Conservation (phyloP, 1,140 invertebrate genomes). For the Drosophila erecta region DNA sequence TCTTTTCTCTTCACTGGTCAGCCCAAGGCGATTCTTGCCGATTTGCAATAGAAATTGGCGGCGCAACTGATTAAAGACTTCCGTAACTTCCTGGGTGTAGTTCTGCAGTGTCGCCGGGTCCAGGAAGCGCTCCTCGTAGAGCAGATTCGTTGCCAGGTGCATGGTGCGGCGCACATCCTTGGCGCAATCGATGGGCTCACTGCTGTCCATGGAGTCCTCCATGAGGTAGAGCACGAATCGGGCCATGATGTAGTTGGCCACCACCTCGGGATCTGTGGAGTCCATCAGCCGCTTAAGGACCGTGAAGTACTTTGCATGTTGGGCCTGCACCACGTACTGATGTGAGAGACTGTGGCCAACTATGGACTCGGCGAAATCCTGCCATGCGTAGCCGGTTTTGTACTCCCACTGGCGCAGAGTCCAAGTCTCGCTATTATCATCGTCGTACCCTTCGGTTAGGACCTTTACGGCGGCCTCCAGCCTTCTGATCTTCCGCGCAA, state of each 20-base stretch:
- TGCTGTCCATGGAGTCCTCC: constrained; percentile 22
- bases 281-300: constrained; percentile 34
- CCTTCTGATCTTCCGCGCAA: constrained; percentile 6
- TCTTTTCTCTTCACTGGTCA: neutral
- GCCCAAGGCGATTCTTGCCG: constrained; percentile 20
- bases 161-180: constrained; percentile 52
- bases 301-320: constrained; percentile 28
- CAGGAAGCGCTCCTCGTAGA: constrained; percentile 59
- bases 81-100: constrained; percentile 3
- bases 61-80: constrained; percentile 38
- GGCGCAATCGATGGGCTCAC: constrained; percentile 36
- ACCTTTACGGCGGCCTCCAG: constrained; percentile 20
- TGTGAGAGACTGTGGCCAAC: constrained; percentile 19
- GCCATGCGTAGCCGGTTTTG: constrained; percentile 30
- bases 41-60: constrained; percentile 34
- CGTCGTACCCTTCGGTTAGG: constrained; percentile 12
- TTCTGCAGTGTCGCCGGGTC: neutral
- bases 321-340: constrained; percentile 6
- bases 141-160: constrained; percentile 46
- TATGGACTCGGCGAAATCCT: constrained; percentile 30
- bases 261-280: constrained; percentile 16
- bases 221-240: constrained; percentile 47
- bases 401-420: constrained; percentile 25
- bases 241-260: constrained; percentile 73
- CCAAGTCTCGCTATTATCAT: constrained; percentile 9